Evolutionary conservation across 2,797 vertebrate species (phyloP).

Genomic region (Myiothlypis chrysogaster): DNA sequence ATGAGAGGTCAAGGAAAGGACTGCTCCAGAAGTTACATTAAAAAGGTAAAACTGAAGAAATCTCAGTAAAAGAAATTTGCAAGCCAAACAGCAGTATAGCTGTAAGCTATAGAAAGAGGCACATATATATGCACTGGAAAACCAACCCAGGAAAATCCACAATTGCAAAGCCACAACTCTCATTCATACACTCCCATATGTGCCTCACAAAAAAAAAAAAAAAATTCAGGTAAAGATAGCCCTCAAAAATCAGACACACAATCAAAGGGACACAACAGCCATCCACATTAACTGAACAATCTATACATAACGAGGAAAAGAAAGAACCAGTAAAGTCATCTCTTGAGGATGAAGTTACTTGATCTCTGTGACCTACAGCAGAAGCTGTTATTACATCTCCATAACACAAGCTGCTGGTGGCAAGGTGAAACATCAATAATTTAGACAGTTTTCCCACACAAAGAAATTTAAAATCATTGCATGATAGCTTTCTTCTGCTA

Average conservation of each 20-base stretch:
- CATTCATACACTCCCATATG: neutral
- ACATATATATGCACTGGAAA: neutral
- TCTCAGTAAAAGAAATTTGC: neutral
- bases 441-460: neutral
- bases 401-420: neutral
- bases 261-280: neutral
- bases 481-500: neutral
- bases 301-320: neutral
- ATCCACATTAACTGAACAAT: neutral
- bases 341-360: neutral
- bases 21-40: neutral
- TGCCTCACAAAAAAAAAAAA: neutral
- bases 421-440: conserved; percentile 46
- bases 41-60: neutral
- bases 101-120: neutral
- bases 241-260: neutral
- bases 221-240: neutral
- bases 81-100: neutral
- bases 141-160: neutral
- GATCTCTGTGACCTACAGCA: neutral
- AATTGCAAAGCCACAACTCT: neutral
- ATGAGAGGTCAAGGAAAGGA: neutral
- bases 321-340: neutral
- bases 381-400: conserved; percentile 35
- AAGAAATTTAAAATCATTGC: neutral